These are phyloP conservation scores for Agrypnus murinus DNA, from an alignment of 2,888 invertebrate species.

Conservation along the genomic window DNA sequence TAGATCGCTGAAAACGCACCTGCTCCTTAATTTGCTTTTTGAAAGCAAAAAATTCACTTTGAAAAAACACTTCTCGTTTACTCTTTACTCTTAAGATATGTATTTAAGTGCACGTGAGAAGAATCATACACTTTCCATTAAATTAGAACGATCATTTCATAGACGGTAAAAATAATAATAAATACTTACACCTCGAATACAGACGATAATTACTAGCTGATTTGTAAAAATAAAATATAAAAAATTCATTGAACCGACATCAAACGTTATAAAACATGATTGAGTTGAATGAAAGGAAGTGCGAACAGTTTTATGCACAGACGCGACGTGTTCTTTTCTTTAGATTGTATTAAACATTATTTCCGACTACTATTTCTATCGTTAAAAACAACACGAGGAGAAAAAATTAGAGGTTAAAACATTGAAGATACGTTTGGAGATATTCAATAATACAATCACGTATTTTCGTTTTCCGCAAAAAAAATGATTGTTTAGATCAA, in stretches of 20 bases:
- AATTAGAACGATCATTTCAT: constrained; percentile 8
- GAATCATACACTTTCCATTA: constrained; percentile 13
- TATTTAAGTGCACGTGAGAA: neutral
- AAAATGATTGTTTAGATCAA: neutral
- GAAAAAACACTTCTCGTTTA: neutral
- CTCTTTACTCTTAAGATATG: neutral
- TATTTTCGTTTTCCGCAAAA: no score
- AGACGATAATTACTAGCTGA: neutral
- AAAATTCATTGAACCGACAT: neutral
- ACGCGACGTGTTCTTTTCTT: neutral
- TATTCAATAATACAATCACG: neutral
- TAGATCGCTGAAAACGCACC: no score
- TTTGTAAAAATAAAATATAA: constrained; percentile 8
- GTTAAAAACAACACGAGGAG: neutral
- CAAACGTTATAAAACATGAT: neutral
- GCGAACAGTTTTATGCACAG: constrained; percentile 13
- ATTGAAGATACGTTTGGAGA: neutral
- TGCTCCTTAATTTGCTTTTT: no score
- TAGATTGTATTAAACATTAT: neutral
- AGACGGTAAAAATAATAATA: constrained; percentile 12
- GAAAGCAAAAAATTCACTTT: no score
- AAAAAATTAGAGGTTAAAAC: neutral
- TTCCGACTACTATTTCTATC: neutral
- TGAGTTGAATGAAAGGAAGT: constrained; percentile 21
- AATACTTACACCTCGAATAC: neutral